Base-by-base conservation (phyloP, 2,113 vertebrate species). In the Spheniscus mendiculus region DNA sequence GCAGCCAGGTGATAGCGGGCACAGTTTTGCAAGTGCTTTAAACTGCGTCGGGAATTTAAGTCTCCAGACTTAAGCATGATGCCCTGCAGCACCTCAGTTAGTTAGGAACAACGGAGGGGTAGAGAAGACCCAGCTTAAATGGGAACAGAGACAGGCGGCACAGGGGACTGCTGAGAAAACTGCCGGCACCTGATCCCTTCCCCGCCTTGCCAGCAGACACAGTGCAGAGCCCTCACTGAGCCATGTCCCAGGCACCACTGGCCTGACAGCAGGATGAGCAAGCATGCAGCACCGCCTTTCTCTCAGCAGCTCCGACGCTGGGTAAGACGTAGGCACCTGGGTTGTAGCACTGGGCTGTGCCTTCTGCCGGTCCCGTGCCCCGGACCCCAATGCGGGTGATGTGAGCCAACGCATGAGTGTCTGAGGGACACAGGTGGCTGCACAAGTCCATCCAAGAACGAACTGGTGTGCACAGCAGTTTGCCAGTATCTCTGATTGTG, bases 341-440 rank as follows among this genome's bases (percentile, higher is more conserved):
- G 10, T 9, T 1, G 2, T 79, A 53, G 34, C 1, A 2, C 42
- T 45, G 22, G 55, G 36, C 26, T 40, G 11, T 76, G 62, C 58
- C 29, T 82, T 29, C 22, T 11, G 3, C 23, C 4, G 1, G 26
- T 30, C 52, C 22, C 38, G 4, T 0, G 3, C 4, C 26, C 29
- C 2, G 0, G 10, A 8, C 5, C 19, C 56, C 2, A 1, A 5
- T 9, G 12, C 29, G 19, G 9, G 4, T 10, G 7, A 14, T 49
- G 49, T 4, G 7, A 79, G 49, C 12, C 1, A 0, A 45, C 26
- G 23, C 42, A 27, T 0, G 0, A 12, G 45, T 3, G 17, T 22
- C 58, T 73, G 82, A 91, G 47, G 36, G 44, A 73, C 55, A 15
- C 8, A 4, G 42, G 32, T 4, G 12, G 15, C 49, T 82, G 65